Evolutionary conservation across 2,113 vertebrate genomes (phyloP), one percentile per base, ranked within the genome.

Genomic region (Hepsetus odoe): DNA sequence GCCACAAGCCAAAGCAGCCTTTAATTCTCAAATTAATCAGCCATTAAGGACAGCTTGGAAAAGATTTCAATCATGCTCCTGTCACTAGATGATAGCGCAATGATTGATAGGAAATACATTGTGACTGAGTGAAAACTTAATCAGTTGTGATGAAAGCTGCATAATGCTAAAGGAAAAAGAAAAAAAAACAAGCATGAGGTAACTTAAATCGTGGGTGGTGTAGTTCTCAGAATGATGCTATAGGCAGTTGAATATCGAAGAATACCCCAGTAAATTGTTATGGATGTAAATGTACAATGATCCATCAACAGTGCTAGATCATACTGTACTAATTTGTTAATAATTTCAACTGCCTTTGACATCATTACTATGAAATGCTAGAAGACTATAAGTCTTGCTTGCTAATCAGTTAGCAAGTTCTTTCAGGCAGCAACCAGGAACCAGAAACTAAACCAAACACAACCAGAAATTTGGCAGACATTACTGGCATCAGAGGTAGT

Each of bases 401-500:
- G 30, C 65, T 77, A 28, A 49, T 56, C 26, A 16, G 74, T 32
- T 32, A 68, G 53, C 5, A 56, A 4, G 30, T 71, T 75, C 84
- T 72, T 18, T 70, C 68, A 86, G 72, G 73, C 83, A 86, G 53
- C 51, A 81, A 22, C 40, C 76, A 81, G 16, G 10, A 61, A 20
- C n/a, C 14, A 83, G 83, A 84, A 83, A 84, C 38, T 40, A 68
- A 64, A 61, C 26, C 13, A 72, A 80, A 85, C 77, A 83, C 77
- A 89, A 81, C 62, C 56, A 83, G 86, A 62, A 88, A 85, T 74
- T 69, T 81, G 73, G 85, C 62, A 82, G 64, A 91, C 81, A 86
- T 93, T 92, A 94, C 91, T 77, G 87, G 81, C 56, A 67, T 88
- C 88, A 88, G 90, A 28, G 83, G 91, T 85, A 86, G 87, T 85